These are phyloP conservation scores for Rhombomys opimus DNA, from an alignment of 2,113 vertebrate species.

Conservation along the genomic window DNA sequence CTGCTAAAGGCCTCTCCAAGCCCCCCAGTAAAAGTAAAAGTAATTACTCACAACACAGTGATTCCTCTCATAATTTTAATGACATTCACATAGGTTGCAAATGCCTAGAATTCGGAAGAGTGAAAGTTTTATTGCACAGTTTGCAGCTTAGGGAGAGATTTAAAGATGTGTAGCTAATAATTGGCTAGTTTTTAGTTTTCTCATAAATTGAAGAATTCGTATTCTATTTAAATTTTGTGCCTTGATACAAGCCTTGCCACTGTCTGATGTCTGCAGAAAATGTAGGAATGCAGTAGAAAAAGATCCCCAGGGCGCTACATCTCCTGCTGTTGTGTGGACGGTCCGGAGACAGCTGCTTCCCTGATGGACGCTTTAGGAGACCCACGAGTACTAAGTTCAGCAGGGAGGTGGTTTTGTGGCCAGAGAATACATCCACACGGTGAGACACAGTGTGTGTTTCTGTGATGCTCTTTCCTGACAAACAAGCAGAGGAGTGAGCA, in stretches of 20 bases:
- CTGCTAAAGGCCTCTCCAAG: background rate
- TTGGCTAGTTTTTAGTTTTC: background rate
- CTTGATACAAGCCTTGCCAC: background rate
- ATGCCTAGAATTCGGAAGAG: background rate
- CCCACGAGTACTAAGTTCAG: background rate
- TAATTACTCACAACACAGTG: background rate
- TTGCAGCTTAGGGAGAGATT: background rate
- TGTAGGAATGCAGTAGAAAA: background rate
- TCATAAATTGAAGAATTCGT: background rate
- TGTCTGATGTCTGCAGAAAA: background rate
- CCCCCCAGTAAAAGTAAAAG: background rate
- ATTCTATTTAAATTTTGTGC: background rate
- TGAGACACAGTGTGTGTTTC: background rate
- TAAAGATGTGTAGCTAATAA: background rate
- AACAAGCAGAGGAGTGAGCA: background rate
- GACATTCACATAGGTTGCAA: background rate
- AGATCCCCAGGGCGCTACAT: background rate
- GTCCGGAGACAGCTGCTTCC: background rate
- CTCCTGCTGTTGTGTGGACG: background rate
- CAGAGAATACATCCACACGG: background rate
- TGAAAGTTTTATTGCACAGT: background rate
- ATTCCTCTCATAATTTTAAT: background rate
- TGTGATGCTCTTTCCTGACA: background rate
- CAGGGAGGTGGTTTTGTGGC: background rate
- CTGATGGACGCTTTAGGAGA: background rate